Conservation (phyloP, 2,113 vertebrate species). For the Gallinago media region DNA sequence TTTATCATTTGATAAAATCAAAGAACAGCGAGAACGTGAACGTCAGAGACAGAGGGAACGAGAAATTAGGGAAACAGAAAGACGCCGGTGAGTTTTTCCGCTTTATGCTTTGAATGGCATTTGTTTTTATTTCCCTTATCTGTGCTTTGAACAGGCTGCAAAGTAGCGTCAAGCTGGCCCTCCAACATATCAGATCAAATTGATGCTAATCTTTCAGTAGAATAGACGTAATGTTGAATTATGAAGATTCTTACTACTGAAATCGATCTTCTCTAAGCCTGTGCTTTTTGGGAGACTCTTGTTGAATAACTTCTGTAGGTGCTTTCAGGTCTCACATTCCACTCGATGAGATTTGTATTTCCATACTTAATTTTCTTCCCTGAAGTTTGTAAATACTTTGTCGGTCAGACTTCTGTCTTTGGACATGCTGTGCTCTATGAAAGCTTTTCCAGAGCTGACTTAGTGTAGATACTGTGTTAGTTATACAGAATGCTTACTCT, state of each 20-base stretch:
- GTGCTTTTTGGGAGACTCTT: fast-evolving
- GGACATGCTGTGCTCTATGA: fast-evolving
- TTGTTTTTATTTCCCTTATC: background rate
- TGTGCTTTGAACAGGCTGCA: background rate
- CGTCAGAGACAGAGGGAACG: conserved; percentile 92
- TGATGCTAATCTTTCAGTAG: background rate
- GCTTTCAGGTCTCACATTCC: background rate
- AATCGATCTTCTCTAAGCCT: background rate
- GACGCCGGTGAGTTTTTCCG: conserved; percentile 78
- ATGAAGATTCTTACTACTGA: background rate
- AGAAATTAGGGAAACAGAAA: conserved; percentile 91
- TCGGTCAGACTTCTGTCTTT: background rate
- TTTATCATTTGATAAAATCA: conserved; percentile 97
- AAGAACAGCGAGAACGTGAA: conserved; percentile 93
- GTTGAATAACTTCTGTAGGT: background rate
- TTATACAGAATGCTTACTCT: background rate
- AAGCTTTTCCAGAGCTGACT: background rate
- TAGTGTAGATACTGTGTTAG: background rate
- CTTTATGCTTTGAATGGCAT: fast-evolving
- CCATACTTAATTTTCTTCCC: background rate
- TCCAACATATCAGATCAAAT: background rate
- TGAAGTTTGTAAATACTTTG: background rate
- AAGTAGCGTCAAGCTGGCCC: background rate
- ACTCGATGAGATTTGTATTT: background rate
- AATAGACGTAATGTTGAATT: background rate